Base-by-base conservation (phyloP, 2,888 invertebrate species). In the Metellina segmentata region DNA sequence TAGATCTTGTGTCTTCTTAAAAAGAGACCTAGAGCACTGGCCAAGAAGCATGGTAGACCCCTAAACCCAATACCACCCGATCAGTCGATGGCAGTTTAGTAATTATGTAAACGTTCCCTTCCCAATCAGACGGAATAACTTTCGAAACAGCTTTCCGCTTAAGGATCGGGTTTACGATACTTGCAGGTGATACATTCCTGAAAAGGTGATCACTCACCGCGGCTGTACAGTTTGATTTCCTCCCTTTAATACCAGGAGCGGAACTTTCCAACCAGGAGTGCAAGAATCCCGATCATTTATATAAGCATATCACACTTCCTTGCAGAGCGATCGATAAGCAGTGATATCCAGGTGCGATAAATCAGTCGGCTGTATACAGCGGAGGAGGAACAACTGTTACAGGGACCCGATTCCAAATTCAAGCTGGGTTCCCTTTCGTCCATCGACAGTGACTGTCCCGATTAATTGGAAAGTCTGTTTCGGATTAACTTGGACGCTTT, bases 141-240 rank as follows among this genome's bases (percentile, higher is more conserved):
- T 75, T 75, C 34, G 48, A 75, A 75, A 48, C 48, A 75, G 48
- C 7, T 16, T 6, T 13, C 11, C 75, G 34, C 34, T 75, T 75
- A 75, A 75, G 49, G 75, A 75, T 75, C 75, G 34, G 49, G 75
- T 34, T 75, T 48, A 75, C n/a, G 75, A 75, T 75, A n/a, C 75
- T 75, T 75, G 34, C n/a, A 49, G 75, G 48, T 75, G 75, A 49
- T 49, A 34, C 48, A 13, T 49, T 34, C 49, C 48, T 1, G 34
- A 34, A 75, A 75, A 75, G 75, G 48, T 48, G 75, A 75, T 75
- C n/a, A 75, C 49, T 75, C 75, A 75, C 48, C 71, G 16, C 34
- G 49, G 13, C 34, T 11, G 74, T 48, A 72, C 13, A 49, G 16
- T 16, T 75, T n/a, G 75, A 48, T 75, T 75, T 34, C 34, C 34